Evolutionary conservation across 2,113 vertebrate genomes (phyloP).

Genomic region (Scalopus aquaticus): DNA sequence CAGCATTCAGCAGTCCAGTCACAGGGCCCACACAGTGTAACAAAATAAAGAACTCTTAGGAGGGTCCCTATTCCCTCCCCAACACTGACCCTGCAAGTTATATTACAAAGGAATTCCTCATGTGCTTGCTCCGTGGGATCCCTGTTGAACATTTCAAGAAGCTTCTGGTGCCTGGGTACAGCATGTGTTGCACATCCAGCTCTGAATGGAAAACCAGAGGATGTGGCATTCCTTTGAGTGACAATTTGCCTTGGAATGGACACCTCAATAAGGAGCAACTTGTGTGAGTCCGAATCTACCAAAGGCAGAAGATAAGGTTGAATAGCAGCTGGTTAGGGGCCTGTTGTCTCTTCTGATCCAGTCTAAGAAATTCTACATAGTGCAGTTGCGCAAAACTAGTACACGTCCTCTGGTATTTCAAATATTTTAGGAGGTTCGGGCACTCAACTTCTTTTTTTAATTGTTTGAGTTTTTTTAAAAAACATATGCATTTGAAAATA

Average conservation of each 20-base stretch:
- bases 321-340: neutral
- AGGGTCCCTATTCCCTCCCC: constrained; percentile 14
- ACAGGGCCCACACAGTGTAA: constrained; percentile 10
- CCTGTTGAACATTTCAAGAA: neutral
- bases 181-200: fast-evolving
- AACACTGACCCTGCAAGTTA: neutral
- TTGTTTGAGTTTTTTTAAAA: neutral
- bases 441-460: neutral
- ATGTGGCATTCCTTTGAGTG: neutral
- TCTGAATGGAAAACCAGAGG: neutral
- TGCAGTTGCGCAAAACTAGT: neutral
- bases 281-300: fast-evolving
- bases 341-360: neutral
- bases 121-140: neutral
- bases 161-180: neutral
- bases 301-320: neutral
- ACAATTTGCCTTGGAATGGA: neutral
- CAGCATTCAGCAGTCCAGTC: neutral
- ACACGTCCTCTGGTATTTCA: neutral
- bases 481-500: neutral
- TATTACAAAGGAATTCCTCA: neutral
- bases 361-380: neutral
- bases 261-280: neutral
- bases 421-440: neutral
- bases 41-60: neutral